Evolutionary conservation across 2,113 vertebrate species (phyloP).

Genomic region (Caloenas nicobarica): DNA sequence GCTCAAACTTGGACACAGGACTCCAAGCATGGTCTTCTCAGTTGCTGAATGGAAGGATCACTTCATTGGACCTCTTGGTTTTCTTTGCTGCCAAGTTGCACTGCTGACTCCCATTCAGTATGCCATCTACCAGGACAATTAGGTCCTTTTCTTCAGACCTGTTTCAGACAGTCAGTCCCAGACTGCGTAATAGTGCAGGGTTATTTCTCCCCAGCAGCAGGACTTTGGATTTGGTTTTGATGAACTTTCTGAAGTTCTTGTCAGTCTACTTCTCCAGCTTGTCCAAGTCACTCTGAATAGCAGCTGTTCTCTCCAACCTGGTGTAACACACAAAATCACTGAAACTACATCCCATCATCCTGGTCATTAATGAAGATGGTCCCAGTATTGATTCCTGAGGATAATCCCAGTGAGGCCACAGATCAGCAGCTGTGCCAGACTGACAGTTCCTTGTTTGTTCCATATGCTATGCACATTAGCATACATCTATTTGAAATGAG

Average conservation of each 20-base stretch:
- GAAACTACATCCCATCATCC: not conserved
- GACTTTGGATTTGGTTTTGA: not conserved
- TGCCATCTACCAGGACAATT: not conserved
- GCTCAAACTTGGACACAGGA: not conserved
- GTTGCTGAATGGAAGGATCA: accelerated
- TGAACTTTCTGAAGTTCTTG: not conserved
- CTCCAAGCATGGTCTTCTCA: not conserved
- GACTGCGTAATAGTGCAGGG: not conserved
- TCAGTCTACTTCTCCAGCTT: not conserved
- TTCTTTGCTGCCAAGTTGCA: not conserved
- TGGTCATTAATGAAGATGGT: not conserved
- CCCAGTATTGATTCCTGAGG: not conserved
- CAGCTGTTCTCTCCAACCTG: not conserved
- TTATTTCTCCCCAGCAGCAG: not conserved
- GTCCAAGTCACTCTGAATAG: not conserved
- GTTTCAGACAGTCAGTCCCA: not conserved
- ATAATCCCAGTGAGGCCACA: not conserved
- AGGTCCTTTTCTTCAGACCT: not conserved
- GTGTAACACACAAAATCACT: not conserved
- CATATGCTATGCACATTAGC: not conserved
- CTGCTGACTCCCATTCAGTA: not conserved
- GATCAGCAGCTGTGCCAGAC: not conserved
- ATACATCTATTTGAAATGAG: not conserved
- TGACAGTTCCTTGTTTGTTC: not conserved
- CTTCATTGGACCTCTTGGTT: not conserved